phyloP scores from a whole-genome alignment of 2,888 invertebrate species.

The Chrysina gloriosa region DNA sequence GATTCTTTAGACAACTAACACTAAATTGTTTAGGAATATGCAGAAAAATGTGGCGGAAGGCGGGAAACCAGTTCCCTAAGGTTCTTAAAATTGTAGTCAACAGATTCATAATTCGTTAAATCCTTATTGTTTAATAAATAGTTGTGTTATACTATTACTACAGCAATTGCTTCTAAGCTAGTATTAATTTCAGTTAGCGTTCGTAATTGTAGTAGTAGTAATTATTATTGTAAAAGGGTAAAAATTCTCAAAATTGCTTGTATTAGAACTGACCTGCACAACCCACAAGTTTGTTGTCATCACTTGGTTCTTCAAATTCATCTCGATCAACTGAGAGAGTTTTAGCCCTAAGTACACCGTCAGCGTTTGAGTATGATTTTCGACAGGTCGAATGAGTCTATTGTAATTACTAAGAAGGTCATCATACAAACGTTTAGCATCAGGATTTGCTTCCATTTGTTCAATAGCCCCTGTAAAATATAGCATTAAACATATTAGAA shows the following conservation, averaged over 20 bases:
- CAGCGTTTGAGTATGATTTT: constrained; percentile 91
- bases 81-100: too few species aligned
- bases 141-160: too few species aligned
- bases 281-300: constrained; percentile 97
- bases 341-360: constrained; percentile 92
- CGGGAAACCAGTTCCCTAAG: too few species aligned
- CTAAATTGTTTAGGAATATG: too few species aligned
- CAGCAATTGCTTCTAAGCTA: too few species aligned
- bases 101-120: too few species aligned
- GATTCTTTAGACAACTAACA: too few species aligned
- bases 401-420: constrained; percentile 97
- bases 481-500: neutral
- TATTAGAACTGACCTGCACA: constrained; percentile 77
- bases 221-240: neutral
- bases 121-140: too few species aligned
- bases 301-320: constrained; percentile 92
- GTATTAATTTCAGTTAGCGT: neutral
- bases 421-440: constrained; percentile 94
- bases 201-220: neutral
- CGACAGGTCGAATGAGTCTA: constrained; percentile 91
- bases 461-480: constrained; percentile 59
- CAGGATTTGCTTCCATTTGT: constrained; percentile 85
- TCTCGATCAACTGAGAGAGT: constrained; percentile 90
- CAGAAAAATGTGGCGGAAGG: too few species aligned
- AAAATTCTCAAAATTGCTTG: neutral